A percentile compares a stretch with the other conserved stretches of the same genome.
Conservation (phyloP, 2,797 vertebrate genomes). For the Galaxias olidus region DNA sequence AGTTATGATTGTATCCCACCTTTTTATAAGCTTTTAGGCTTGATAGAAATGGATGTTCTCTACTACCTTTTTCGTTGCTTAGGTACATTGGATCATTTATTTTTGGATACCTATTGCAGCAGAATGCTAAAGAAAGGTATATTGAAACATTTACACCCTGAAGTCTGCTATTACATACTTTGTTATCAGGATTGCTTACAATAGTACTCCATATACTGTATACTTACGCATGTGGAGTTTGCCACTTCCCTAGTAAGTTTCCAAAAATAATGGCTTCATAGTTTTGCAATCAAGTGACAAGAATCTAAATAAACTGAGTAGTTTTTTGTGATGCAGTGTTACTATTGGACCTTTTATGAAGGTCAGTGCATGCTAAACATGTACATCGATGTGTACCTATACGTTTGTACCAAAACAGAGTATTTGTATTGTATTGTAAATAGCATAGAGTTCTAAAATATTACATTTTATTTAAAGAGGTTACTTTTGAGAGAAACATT, state of each 20-base stretch:
- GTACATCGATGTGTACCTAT: not conserved
- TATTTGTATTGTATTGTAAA: conserved; percentile 14
- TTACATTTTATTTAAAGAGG: not conserved
- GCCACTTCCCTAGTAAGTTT: not conserved
- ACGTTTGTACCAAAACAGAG: not conserved
- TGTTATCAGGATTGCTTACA: not conserved
- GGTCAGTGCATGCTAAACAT: not conserved
- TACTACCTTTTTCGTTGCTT: too few species aligned
- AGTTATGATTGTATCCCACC: too few species aligned
- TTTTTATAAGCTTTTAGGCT: too few species aligned
- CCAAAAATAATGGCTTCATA: not conserved
- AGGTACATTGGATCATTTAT: too few species aligned
- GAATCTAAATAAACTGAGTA: too few species aligned
- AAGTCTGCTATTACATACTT: too few species aligned
- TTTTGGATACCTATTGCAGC: too few species aligned
- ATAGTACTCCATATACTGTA: not conserved
- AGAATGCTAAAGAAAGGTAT: too few species aligned
- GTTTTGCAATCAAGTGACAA: not conserved
- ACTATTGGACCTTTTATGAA: not conserved
- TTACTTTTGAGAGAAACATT: not conserved
- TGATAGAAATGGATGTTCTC: too few species aligned
- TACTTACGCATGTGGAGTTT: not conserved
- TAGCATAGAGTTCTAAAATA: not conserved
- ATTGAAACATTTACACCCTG: too few species aligned
- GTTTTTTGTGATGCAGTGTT: not conserved